Evolutionary conservation across 2,888 invertebrate species (phyloP), one percentile per base, ranked within the genome.

Genomic region (Clitarchus hookeri): DNA sequence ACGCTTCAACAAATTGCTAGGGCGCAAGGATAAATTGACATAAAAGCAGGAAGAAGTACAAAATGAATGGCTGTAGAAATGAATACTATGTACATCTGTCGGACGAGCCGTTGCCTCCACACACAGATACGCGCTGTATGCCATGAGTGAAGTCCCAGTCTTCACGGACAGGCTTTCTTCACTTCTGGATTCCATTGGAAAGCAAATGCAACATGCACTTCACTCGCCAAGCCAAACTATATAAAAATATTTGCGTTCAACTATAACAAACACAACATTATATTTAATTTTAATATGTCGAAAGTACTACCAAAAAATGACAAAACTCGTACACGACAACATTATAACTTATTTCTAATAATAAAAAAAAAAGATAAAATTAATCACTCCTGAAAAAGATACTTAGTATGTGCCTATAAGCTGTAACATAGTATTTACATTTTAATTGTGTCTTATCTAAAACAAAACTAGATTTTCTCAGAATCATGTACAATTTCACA

Each of bases 11-110:
- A 65, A 65, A 65, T 19, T 65, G 65, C 65, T 65, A 65, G 65
- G 65, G 16, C 65, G 16, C 65, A 65, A 65, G 65, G 65, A 48
- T 48, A 48, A 48, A 1, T 48, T 16, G 65, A 65, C 65, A 65
- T 23, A 19, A 65, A 65, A 65, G 65, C 65, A 65, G n/a, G 65
- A n/a, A 65, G 65, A 65, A 65, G 65, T 65, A 65, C 65, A 65
- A 65, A 65, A 65, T 65, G 65, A 65, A 65, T n/a, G 65, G 65
- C 65, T 65, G 65, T 65, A 65, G 65, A 65, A 65, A 65, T 65
- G 65, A 65, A 65, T 23, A 65, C 65, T 65, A 65, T 65, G 65
- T 65, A 65, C 65, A 65, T 65, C 65, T 65, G 19, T 19, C 65
- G n/a, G 65, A n/a, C 23, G n/a, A n/a, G 65, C 65, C 19, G 16